phyloP scores from a whole-genome alignment of 2,888 invertebrate genomes.

The Chrysopilus asiliformis region DNA sequence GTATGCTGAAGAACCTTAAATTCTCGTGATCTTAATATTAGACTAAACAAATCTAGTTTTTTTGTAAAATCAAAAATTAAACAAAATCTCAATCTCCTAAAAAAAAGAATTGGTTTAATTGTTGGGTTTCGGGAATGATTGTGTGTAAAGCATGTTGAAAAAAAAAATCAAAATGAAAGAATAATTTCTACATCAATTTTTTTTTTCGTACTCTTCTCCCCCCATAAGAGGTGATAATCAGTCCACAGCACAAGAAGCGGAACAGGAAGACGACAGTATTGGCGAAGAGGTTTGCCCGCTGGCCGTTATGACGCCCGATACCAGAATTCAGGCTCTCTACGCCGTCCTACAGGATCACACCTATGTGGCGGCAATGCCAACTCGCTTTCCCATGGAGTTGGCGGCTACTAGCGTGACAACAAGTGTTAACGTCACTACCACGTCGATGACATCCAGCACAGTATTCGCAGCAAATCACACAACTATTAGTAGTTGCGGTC shows the following conservation, averaged over 20 bases:
- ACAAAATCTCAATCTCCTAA: too few species aligned
- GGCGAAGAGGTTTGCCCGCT: conserved; percentile 34
- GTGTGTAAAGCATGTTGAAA: too few species aligned
- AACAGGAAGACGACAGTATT: conserved; percentile 31
- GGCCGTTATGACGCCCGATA: conserved; percentile 29
- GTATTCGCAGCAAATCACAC: conserved; percentile 3
- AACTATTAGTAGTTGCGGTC: too few species aligned
- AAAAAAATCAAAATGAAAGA: too few species aligned
- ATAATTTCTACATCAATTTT: too few species aligned
- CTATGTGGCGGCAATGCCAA: conserved; percentile 27
- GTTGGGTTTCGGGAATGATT: too few species aligned
- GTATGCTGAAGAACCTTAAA: too few species aligned
- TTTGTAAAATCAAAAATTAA: too few species aligned
- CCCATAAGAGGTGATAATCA: conserved; percentile 14
- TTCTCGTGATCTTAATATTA: too few species aligned
- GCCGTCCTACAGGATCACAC: conserved; percentile 35
- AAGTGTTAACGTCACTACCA: conserved; percentile 4
- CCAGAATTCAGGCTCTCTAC: conserved; percentile 28
- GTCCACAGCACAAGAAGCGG: conserved; percentile 15
- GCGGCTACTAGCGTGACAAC: conserved; percentile 8
- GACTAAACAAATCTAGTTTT: too few species aligned
- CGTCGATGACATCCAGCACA: conserved; percentile 13
- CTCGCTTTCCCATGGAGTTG: conserved; percentile 17
- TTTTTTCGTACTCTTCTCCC: too few species aligned
- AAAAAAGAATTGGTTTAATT: too few species aligned